Conservation (phyloP, 1,140 invertebrate species). For the Mizuhopecten yessoensis region DNA sequence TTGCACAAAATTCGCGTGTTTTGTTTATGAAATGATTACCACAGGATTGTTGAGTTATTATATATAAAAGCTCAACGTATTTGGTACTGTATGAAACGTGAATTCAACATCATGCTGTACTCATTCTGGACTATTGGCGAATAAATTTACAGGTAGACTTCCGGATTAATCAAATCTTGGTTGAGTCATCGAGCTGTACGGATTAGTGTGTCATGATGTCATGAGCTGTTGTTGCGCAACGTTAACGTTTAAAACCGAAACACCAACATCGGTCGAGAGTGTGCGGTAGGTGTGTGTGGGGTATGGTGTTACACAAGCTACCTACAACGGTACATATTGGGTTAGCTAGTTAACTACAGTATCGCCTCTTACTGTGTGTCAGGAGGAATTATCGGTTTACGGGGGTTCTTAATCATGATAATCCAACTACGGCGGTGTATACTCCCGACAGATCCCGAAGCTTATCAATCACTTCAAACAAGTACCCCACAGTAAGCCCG, state of each 20-base stretch:
- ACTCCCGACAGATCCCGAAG: background rate
- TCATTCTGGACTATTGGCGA: no score
- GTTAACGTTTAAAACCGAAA: no score
- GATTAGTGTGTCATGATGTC: background rate
- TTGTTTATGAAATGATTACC: no score
- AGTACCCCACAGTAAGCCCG: background rate
- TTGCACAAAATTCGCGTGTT: no score
- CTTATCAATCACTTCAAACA: slow-evolving; percentile 14
- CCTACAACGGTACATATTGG: background rate
- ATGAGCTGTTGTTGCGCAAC: background rate
- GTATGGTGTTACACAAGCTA: background rate
- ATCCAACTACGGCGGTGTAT: background rate
- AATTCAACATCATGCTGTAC: no score
- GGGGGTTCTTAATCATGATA: background rate
- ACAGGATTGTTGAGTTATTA: no score
- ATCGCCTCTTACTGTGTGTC: background rate
- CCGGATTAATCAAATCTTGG: background rate
- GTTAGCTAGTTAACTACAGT: background rate
- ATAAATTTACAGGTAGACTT: no score
- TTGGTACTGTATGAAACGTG: no score
- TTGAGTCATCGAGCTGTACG: background rate
- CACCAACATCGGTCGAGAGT: background rate
- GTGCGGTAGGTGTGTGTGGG: background rate
- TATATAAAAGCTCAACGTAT: no score
- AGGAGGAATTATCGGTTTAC: background rate